These are phyloP conservation scores for Microplitis manilae DNA, from an alignment of 2,888 invertebrate species.

Conservation along the genomic window DNA sequence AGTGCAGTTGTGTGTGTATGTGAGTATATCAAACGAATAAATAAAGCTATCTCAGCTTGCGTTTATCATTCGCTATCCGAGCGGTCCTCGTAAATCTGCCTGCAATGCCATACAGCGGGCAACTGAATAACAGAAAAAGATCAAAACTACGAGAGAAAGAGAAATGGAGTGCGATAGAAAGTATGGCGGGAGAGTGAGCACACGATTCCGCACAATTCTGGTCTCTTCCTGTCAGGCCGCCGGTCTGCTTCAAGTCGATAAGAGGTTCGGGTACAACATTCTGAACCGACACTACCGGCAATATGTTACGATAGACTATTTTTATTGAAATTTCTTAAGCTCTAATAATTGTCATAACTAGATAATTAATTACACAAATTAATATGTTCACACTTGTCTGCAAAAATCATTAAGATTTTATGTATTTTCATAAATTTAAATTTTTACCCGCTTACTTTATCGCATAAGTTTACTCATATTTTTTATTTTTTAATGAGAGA, in stretches of 20 bases:
- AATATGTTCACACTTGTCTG: no score
- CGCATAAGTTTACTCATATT: neutral
- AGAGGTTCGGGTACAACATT: constrained; percentile 50
- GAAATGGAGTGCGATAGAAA: constrained; percentile 45
- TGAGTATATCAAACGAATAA: constrained; percentile 74
- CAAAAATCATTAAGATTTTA: neutral
- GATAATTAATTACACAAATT: no score
- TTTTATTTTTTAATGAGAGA: constrained; percentile 16
- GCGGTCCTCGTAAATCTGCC: constrained; percentile 74
- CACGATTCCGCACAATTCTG: constrained; percentile 36
- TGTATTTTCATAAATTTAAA: neutral
- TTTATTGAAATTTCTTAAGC: neutral
- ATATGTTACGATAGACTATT: constrained; percentile 35
- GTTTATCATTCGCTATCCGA: constrained; percentile 77
- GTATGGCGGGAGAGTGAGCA: constrained; percentile 29
- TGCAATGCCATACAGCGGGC: constrained; percentile 59
- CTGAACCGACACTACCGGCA: neutral
- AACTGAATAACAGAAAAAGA: constrained; percentile 38
- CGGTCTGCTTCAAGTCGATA: constrained; percentile 63
- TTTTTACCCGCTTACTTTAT: neutral
- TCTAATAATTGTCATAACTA: neutral
- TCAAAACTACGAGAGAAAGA: neutral
- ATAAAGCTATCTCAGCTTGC: constrained; percentile 77
- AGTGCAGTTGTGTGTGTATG: constrained; percentile 12
- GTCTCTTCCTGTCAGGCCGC: constrained; percentile 45